Evolutionary conservation across 2,113 vertebrate species (phyloP).

Genomic region (Junco hyemalis): DNA sequence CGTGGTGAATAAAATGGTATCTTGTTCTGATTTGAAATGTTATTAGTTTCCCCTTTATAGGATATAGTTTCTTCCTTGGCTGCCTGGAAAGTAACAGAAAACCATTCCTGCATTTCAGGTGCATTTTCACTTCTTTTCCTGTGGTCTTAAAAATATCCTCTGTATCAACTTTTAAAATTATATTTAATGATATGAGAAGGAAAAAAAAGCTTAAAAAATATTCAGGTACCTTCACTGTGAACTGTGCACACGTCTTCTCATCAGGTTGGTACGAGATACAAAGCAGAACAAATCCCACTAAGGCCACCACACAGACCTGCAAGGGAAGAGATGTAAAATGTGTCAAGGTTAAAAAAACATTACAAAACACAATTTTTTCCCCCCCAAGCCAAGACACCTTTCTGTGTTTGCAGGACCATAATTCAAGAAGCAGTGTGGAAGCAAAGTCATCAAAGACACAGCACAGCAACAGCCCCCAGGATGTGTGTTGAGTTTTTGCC

Average conservation of each 20-base stretch:
- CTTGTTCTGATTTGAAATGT: background rate
- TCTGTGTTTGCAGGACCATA: background rate
- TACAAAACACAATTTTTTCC: background rate
- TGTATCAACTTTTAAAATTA: background rate
- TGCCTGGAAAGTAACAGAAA: background rate
- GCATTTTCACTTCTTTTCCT: constrained; percentile 2
- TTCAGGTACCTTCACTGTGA: constrained; percentile 85
- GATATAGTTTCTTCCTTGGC: background rate
- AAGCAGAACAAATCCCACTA: constrained; percentile 89
- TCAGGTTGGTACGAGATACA: constrained; percentile 87
- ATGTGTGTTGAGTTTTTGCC: background rate
- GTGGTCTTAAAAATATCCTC: background rate
- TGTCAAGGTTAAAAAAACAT: background rate
- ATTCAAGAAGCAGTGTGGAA: background rate
- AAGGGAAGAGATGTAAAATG: background rate
- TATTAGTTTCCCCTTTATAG: background rate
- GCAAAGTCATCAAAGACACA: background rate
- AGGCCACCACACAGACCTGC: constrained; percentile 88
- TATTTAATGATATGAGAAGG: background rate
- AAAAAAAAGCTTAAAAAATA: background rate
- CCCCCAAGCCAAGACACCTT: background rate
- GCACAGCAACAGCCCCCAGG: background rate
- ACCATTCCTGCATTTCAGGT: background rate
- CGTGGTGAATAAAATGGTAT: background rate
- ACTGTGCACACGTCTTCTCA: constrained; percentile 86